A percentile compares a stretch with the other conserved stretches of the same genome.
Evolutionary conservation across 2,888 invertebrate species (phyloP).

Genomic region (Myopa testacea): DNA sequence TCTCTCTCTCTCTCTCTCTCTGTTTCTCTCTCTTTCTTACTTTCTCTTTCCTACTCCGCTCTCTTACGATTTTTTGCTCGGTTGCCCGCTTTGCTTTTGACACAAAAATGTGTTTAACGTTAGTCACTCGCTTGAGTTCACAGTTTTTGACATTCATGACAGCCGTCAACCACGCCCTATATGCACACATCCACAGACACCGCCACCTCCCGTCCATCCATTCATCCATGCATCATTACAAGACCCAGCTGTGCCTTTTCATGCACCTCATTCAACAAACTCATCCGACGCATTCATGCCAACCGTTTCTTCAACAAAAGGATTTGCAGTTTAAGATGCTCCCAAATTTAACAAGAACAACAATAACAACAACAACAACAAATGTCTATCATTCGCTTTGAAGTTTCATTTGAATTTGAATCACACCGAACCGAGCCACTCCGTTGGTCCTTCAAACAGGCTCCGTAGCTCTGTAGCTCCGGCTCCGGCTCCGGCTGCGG

Average conservation of each 20-base stretch:
- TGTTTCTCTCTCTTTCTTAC: not conserved
- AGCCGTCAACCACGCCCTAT: not conserved
- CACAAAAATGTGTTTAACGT: constrained; percentile 63
- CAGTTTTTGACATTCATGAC: constrained; percentile 43
- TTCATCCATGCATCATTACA: constrained; percentile 6
- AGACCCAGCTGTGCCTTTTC: constrained; percentile 31
- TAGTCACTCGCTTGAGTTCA: constrained; percentile 60
- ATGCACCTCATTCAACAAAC: constrained; percentile 7
- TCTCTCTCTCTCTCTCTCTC: no score
- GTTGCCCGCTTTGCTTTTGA: not conserved
- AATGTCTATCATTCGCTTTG: constrained; percentile 34
- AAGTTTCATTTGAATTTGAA: constrained; percentile 18
- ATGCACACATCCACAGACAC: constrained; percentile 2
- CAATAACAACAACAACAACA: constrained; percentile 1
- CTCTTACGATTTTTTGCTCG: not conserved
- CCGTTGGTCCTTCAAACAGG: not conserved
- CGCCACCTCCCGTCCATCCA: not conserved
- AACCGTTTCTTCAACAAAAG: constrained; percentile 24
- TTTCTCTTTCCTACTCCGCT: not conserved
- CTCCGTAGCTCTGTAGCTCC: not conserved
- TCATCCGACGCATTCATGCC: constrained; percentile 16
- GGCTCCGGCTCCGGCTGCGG: not conserved
- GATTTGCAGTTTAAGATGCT: constrained; percentile 34
- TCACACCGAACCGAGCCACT: no score
- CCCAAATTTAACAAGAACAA: constrained; percentile 3